phyloP scores from a whole-genome alignment of 2,888 invertebrate genomes.

The Coecobrya sp. region DNA sequence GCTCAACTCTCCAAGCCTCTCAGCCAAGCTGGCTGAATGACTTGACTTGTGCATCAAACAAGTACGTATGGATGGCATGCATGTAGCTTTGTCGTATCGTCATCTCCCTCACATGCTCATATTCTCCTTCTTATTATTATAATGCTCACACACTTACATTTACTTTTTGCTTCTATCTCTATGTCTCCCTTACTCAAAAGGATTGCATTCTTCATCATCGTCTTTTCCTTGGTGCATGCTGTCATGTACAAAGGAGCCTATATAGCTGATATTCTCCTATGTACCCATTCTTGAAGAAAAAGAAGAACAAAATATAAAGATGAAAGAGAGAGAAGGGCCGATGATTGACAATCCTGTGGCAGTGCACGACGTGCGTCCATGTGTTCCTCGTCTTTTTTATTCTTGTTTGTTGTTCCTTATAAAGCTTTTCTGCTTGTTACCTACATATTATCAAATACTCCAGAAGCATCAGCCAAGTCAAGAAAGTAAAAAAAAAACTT shows the following conservation, averaged over 20 bases:
- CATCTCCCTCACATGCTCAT: background rate
- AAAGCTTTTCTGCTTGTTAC: conserved; percentile 57
- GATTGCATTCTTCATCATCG: conserved; percentile 52
- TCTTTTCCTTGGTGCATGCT: conserved; percentile 48
- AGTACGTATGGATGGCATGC: conserved; percentile 59
- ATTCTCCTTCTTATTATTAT: background rate
- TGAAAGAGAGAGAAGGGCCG: conserved; percentile 79
- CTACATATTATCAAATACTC: conserved; percentile 34
- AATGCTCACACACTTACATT: conserved; percentile 15
- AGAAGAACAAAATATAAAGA: background rate
- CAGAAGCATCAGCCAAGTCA: conserved; percentile 29
- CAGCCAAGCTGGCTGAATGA: background rate
- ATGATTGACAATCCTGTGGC: conserved; percentile 85
- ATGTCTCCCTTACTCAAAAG: background rate
- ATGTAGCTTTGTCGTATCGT: conserved; percentile 38
- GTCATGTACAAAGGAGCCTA: conserved; percentile 31
- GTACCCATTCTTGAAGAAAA: conserved; percentile 4
- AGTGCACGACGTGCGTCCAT: conserved; percentile 85
- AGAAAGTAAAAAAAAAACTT: conserved; percentile 54
- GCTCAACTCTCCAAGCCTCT: background rate
- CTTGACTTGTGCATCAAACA: conserved; percentile 59
- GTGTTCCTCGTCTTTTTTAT: conserved; percentile 81
- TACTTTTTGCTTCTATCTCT: conserved; percentile 3
- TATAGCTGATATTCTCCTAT: background rate
- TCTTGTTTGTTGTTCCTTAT: conserved; percentile 66